Percentiles rank a stretch among this genome's conserved stretches.
phyloP scores from a whole-genome alignment of 2,888 invertebrate species.

The Trichopria drosophilae region DNA sequence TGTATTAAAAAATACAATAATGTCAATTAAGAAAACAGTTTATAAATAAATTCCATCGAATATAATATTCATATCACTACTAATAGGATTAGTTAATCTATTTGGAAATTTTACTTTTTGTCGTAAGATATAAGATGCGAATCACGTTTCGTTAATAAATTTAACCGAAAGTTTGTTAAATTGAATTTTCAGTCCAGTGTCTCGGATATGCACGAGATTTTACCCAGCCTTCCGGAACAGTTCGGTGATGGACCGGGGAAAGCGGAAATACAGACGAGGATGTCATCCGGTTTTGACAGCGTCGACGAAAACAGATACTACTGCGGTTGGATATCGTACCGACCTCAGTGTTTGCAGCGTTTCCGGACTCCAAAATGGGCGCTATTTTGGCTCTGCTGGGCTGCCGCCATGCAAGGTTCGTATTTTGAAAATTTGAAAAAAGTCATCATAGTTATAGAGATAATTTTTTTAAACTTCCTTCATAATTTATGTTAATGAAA shows the following conservation, averaged over 20 bases:
- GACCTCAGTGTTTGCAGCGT: constrained; percentile 68
- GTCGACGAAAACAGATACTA: constrained; percentile 35
- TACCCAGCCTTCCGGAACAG: constrained; percentile 45
- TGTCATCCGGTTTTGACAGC: constrained; percentile 19
- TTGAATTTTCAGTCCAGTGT: constrained; percentile 45
- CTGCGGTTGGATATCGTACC: constrained; percentile 72
- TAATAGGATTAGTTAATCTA: no score
- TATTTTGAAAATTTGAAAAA: no score
- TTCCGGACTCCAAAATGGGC: constrained; percentile 78
- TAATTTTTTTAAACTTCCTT: neutral
- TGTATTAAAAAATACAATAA: no score
- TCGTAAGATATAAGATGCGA: no score
- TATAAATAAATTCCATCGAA: no score
- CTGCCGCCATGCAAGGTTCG: constrained; percentile 76
- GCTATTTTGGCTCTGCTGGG: constrained; percentile 80
- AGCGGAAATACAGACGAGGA: constrained; percentile 38
- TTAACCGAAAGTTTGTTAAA: no score
- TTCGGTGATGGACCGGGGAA: constrained; percentile 43
- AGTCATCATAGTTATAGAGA: neutral
- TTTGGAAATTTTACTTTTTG: no score
- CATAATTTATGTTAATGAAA: neutral
- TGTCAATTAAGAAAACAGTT: no score
- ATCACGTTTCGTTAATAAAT: no score
- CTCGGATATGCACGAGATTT: constrained; percentile 45
- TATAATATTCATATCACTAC: no score